Conservation (phyloP, 2,888 invertebrate genomes). For the Drymonia ruficornis region DNA sequence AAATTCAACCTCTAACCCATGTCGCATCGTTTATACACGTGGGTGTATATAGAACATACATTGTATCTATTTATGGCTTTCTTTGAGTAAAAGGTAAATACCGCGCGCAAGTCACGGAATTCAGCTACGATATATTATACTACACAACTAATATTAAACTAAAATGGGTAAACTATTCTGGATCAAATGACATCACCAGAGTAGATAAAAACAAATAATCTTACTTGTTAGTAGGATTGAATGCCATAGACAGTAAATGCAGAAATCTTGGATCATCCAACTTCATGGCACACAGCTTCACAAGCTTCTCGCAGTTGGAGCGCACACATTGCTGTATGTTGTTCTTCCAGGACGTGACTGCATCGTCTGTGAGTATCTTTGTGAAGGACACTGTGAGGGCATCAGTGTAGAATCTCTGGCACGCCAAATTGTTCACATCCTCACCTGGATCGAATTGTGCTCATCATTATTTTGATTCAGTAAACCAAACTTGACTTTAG, state of each 20-base stretch:
- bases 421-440: conserved; percentile 94
- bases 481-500: no score
- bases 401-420: conserved; percentile 97
- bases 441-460: conserved; percentile 83
- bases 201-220: conserved; percentile 43
- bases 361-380: conserved; percentile 98
- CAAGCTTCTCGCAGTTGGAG: conserved; percentile 95
- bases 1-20: no score
- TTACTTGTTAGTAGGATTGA: conserved; percentile 98
- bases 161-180: no score
- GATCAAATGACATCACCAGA: no score
- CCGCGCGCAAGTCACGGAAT: no score
- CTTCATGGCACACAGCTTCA: conserved; percentile 97
- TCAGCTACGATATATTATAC: no score
- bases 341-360: conserved; percentile 98
- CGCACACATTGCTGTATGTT: conserved; percentile 98
- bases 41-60: no score
- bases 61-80: no score
- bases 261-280: conserved; percentile 97
- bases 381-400: conserved; percentile 97
- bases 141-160: no score
- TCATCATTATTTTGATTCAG: conserved; percentile 9
- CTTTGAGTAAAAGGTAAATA: no score
- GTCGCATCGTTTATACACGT: no score
- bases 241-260: conserved; percentile 95